Conservation (phyloP, 2,888 invertebrate genomes). For the Dysmachus trigonus region DNA sequence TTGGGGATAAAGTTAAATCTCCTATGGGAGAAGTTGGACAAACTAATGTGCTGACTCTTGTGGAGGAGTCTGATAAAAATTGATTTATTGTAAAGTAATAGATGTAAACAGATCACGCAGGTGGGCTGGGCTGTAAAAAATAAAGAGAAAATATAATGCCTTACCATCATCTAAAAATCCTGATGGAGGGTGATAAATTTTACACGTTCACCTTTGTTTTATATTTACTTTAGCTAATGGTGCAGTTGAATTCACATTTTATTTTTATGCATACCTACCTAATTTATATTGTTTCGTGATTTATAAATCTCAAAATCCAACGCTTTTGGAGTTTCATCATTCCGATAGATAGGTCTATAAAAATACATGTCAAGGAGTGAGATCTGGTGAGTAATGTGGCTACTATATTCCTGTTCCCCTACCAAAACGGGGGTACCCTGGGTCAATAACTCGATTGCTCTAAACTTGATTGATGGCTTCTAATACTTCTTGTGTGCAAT, state of each 20-base stretch:
- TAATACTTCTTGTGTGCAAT: too few relatives aligned
- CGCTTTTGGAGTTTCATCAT: too few relatives aligned
- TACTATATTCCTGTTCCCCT: too few relatives aligned
- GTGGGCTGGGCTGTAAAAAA: not conserved
- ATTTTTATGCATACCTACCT: not conserved
- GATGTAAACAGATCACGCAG: not conserved
- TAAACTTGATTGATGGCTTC: too few relatives aligned
- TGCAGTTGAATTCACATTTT: not conserved
- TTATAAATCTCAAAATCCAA: too few relatives aligned
- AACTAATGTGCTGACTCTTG: not conserved
- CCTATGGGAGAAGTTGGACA: not conserved
- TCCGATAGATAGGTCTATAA: too few relatives aligned
- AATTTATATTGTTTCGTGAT: not conserved
- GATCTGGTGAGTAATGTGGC: too few relatives aligned
- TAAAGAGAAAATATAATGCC: not conserved
- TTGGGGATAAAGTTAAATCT: not conserved
- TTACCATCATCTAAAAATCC: not conserved
- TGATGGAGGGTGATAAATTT: not conserved
- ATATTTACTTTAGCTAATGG: not conserved
- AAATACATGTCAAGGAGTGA: too few relatives aligned
- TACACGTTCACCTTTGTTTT: not conserved
- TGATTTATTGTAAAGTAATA: not conserved
- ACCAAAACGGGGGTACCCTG: too few relatives aligned
- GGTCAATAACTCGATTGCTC: too few relatives aligned
- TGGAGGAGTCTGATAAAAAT: not conserved